These are phyloP conservation scores for Isotomurus palustris DNA, from an alignment of 2,888 invertebrate species.

Conservation along the genomic window DNA sequence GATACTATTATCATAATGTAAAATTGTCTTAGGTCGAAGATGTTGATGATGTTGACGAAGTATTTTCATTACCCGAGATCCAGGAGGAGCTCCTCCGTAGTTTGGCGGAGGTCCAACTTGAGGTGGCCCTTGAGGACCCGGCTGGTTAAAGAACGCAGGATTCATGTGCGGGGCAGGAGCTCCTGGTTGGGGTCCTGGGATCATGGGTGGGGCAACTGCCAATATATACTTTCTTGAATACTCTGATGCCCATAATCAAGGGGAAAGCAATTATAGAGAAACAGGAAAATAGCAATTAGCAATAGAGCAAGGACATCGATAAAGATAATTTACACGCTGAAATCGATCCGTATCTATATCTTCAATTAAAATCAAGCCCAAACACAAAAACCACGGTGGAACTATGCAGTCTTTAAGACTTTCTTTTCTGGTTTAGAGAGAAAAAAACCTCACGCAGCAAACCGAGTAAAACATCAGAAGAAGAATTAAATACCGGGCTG, in stretches of 20 bases:
- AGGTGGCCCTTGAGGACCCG: constrained; percentile 56
- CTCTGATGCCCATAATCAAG: not conserved
- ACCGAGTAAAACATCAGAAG: not conserved
- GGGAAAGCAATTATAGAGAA: not conserved
- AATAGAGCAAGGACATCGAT: too few relatives aligned
- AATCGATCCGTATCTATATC: too few relatives aligned
- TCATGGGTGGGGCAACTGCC: constrained; percentile 53
- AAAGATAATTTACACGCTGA: too few relatives aligned
- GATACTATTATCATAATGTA: not conserved
- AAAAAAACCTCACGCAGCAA: not conserved
- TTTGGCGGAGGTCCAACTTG: constrained; percentile 55
- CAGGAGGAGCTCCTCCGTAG: constrained; percentile 47
- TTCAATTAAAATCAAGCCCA: too few relatives aligned
- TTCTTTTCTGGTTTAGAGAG: too few relatives aligned
- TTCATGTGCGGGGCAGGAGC: constrained; percentile 91
- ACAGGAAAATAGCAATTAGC: not conserved
- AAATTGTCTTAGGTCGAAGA: not conserved
- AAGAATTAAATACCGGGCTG: not conserved
- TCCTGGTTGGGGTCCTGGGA: constrained; percentile 55
- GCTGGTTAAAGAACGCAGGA: constrained; percentile 82
- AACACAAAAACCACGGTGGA: too few relatives aligned
- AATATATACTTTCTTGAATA: too few relatives aligned
- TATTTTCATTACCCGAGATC: constrained; percentile 18
- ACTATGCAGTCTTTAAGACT: too few relatives aligned
- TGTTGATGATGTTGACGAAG: not conserved